These are phyloP conservation scores for Tragelaphus strepsiceros DNA, from an alignment of 2,113 vertebrate species.

Conservation along the genomic window DNA sequence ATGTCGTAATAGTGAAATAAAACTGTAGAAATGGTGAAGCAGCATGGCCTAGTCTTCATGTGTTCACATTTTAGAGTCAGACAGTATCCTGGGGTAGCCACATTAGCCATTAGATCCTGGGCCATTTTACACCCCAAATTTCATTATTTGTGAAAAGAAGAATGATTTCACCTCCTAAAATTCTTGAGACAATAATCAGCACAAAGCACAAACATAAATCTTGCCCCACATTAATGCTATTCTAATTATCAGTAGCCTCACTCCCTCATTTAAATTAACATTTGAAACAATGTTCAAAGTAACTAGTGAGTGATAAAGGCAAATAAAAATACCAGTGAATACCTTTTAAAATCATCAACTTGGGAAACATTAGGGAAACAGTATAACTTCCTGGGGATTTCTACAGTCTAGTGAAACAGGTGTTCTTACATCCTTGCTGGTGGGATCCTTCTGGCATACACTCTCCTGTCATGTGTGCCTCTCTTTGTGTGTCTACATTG, in stretches of 20 bases:
- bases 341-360: neutral
- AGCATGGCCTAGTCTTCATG: neutral
- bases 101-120: neutral
- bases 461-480: neutral
- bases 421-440: neutral
- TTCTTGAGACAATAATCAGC: neutral
- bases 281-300: neutral
- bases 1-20: neutral
- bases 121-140: neutral
- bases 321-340: neutral
- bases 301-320: neutral
- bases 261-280: neutral
- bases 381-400: neutral
- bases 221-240: neutral
- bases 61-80: neutral
- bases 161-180: neutral
- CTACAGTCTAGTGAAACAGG: neutral
- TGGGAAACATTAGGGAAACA: neutral
- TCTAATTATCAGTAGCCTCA: neutral
- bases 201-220: neutral
- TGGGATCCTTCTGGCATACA: neutral
- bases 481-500: neutral
- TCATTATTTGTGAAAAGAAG: neutral
- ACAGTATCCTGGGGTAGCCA: neutral
- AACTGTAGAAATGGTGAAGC: neutral